These are phyloP conservation scores for Rhadinocentrus ornatus DNA, from an alignment of 2,797 vertebrate genomes.

Conservation along the genomic window DNA sequence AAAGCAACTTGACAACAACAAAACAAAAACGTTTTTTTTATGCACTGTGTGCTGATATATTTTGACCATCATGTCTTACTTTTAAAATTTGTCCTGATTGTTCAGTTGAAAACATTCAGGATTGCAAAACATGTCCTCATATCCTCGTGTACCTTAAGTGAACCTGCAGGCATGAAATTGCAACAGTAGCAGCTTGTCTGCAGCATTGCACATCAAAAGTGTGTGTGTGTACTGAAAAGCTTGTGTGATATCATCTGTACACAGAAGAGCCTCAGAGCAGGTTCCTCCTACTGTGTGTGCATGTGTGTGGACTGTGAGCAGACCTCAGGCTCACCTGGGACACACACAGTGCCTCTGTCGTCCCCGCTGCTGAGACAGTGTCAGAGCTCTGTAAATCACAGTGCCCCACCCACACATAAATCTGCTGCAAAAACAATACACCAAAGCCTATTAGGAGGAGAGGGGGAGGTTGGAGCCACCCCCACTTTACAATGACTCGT, in stretches of 20 bases:
- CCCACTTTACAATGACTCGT: constrained; percentile 68
- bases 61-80: constrained; percentile 20
- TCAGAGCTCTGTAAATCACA: constrained; percentile 76
- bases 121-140: constrained; percentile 4
- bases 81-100: constrained; percentile 11
- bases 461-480: constrained; percentile 74
- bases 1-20: constrained; percentile 1
- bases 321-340: constrained; percentile 88
- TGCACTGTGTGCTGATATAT: constrained; percentile 27
- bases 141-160: constrained; percentile 36
- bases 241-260: background rate
- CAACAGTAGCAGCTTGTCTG: constrained; percentile 31
- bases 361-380: constrained; percentile 71
- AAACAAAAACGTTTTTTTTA: constrained; percentile 10
- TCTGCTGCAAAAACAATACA: constrained; percentile 75
- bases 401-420: constrained; percentile 76
- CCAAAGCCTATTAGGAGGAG: constrained; percentile 69
- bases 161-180: constrained; percentile 48
- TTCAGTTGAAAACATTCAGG: constrained; percentile 11
- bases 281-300: constrained; percentile 1
- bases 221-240: constrained; percentile 5
- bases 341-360: constrained; percentile 71
- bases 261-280: constrained; percentile 6
- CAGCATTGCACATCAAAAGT: constrained; percentile 24
- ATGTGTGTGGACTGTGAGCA: constrained; percentile 56